These are phyloP conservation scores for Pterocles orientalis DNA, from an alignment of 2,113 vertebrate genomes.

Conservation along the genomic window DNA sequence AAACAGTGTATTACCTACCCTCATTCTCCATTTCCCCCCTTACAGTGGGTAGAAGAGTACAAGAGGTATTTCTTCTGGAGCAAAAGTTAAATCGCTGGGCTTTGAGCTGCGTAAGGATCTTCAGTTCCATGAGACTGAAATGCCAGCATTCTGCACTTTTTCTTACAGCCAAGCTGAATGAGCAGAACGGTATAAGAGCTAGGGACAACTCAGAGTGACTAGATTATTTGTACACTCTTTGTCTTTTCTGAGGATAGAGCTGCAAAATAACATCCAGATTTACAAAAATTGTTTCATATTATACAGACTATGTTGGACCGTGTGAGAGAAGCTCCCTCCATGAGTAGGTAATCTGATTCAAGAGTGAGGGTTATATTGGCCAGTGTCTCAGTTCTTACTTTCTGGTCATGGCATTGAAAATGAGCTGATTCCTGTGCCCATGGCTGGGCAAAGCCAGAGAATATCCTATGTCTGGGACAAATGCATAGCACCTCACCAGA, in stretches of 20 bases:
- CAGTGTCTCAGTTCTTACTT: neutral
- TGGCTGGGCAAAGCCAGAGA: neutral
- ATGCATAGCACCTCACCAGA: rapidly evolving
- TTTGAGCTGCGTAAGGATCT: neutral
- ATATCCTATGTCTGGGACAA: neutral
- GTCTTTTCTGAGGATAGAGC: neutral
- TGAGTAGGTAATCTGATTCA: neutral
- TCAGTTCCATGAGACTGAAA: neutral
- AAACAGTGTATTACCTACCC: neutral
- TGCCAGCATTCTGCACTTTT: neutral
- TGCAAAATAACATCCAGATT: neutral
- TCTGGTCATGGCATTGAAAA: neutral
- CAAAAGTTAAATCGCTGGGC: neutral
- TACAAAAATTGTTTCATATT: neutral
- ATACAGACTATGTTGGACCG: neutral
- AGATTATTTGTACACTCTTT: neutral
- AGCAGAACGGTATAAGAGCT: neutral
- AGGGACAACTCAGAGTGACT: neutral
- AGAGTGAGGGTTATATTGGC: neutral
- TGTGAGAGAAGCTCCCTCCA: neutral
- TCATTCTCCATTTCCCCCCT: neutral
- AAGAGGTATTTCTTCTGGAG: neutral
- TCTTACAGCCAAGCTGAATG: neutral
- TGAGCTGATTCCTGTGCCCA: neutral
- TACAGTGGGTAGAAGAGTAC: neutral